Percentiles rank a stretch among this genome's conserved stretches.
These are phyloP conservation scores for Odocoileus virginianus DNA, from an alignment of 2,113 vertebrate species.

Conservation along the genomic window DNA sequence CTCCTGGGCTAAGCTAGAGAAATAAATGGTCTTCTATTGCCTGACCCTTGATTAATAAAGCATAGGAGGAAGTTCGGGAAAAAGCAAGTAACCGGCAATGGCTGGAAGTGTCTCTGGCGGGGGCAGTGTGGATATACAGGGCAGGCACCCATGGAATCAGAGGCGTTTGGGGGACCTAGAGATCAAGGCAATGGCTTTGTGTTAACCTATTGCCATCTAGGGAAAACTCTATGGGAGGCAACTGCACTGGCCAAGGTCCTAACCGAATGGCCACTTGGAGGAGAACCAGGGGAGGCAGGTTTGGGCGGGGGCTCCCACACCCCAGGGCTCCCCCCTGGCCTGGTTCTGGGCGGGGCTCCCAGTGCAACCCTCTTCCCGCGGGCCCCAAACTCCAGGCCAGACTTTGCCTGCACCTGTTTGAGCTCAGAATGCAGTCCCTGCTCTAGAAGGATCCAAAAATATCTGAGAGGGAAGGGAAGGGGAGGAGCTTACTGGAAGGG, in stretches of 20 bases:
- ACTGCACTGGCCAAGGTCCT: slow-evolving; percentile 1
- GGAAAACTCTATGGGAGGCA: slow-evolving; percentile 28
- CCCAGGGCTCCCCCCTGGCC: slow-evolving; percentile 48
- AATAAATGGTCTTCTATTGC: background rate
- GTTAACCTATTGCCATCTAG: slow-evolving; percentile 37
- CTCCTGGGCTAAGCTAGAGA: background rate
- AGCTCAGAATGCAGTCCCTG: background rate
- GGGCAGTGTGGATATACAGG: background rate
- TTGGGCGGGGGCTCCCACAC: slow-evolving; percentile 20
- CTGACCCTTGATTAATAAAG: background rate
- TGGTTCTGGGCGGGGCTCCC: slow-evolving; percentile 27
- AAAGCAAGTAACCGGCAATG: background rate
- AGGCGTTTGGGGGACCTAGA: background rate
- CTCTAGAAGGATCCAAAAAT: slow-evolving; percentile 54
- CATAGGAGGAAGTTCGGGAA: background rate
- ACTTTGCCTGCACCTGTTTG: slow-evolving; percentile 65
- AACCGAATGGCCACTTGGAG: slow-evolving; percentile 35
- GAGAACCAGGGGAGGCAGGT: background rate
- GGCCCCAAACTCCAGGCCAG: slow-evolving; percentile 51
- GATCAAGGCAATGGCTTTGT: background rate
- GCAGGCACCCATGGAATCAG: background rate
- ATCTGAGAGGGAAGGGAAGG: background rate
- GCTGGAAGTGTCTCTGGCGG: background rate
- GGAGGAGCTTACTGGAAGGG: background rate
- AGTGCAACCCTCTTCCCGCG: slow-evolving; percentile 26